These are phyloP conservation scores for Drosophila suboccidentalis DNA, from an alignment of 2,888 invertebrate genomes.

Conservation along the genomic window DNA sequence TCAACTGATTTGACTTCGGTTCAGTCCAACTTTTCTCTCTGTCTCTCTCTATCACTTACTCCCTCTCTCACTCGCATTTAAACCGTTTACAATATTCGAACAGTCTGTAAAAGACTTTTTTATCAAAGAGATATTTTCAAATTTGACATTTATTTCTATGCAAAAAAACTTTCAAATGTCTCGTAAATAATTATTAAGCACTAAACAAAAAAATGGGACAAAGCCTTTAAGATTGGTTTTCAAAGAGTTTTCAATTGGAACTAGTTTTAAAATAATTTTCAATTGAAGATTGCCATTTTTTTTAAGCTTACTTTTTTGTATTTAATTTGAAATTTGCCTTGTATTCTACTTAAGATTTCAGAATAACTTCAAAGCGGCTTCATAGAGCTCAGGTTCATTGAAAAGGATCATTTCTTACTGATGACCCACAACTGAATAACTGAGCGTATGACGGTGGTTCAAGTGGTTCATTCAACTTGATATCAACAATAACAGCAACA, in stretches of 20 bases:
- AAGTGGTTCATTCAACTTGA: conserved; percentile 59
- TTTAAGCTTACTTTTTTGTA: too few relatives aligned
- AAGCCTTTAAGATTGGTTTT: too few relatives aligned
- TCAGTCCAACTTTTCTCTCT: conserved; percentile 3
- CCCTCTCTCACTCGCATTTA: background rate
- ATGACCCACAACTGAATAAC: conserved; percentile 43
- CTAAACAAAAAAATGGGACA: too few relatives aligned
- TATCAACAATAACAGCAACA: conserved; percentile 11
- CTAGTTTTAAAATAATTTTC: too few relatives aligned
- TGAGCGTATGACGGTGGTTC: conserved; percentile 19
- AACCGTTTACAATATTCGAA: background rate
- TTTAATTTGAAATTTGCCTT: background rate
- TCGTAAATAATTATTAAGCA: too few relatives aligned
- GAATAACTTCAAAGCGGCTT: background rate
- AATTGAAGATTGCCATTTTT: background rate
- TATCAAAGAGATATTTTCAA: too few relatives aligned
- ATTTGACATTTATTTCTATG: too few relatives aligned
- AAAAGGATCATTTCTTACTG: conserved; percentile 4
- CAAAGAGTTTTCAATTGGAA: too few relatives aligned
- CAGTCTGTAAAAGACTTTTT: background rate
- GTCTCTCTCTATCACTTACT: too few relatives aligned
- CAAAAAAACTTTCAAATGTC: too few relatives aligned
- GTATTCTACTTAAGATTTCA: background rate
- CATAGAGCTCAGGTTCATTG: background rate
- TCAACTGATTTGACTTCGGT: conserved; percentile 1